Conservation (phyloP, 53 echinoderm and acorn worm genomes). For the Patiria pectinifera region DNA sequence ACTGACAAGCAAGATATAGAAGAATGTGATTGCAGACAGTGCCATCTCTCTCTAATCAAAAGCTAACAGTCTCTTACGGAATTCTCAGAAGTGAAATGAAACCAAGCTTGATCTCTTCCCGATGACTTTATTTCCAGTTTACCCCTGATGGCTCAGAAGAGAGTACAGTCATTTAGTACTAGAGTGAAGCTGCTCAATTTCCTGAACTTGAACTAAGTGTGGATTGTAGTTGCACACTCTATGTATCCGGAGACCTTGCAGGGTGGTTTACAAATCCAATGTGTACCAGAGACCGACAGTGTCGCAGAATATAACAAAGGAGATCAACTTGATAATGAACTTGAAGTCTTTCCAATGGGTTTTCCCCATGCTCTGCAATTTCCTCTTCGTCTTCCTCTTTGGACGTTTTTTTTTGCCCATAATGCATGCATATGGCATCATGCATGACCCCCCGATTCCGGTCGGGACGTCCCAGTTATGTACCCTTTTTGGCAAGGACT, state of each 20-base stretch:
- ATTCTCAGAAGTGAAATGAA: no score
- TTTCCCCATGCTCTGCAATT: slow-evolving; percentile 2
- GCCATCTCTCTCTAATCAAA: not conserved
- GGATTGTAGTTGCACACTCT: no score
- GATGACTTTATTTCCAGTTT: no score
- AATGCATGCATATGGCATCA: not conserved
- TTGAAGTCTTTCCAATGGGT: not conserved
- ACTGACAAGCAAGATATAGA: not conserved
- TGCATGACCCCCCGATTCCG: not conserved
- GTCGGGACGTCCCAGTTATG: not conserved
- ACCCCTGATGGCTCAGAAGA: no score
- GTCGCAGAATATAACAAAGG: not conserved
- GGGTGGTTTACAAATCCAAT: not conserved
- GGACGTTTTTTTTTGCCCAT: not conserved
- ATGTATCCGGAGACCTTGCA: no score
- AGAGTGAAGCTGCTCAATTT: no score
- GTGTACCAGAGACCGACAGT: not conserved
- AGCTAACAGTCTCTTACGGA: no score
- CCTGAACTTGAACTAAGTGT: no score
- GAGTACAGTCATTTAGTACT: no score
- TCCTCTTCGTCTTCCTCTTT: not conserved
- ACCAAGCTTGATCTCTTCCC: no score
- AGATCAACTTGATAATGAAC: not conserved
- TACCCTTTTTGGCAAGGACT: not conserved
- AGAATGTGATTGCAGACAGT: not conserved